Base-by-base conservation (phyloP, 2,797 vertebrate species). In the Phyllotis vaccarum region DNA sequence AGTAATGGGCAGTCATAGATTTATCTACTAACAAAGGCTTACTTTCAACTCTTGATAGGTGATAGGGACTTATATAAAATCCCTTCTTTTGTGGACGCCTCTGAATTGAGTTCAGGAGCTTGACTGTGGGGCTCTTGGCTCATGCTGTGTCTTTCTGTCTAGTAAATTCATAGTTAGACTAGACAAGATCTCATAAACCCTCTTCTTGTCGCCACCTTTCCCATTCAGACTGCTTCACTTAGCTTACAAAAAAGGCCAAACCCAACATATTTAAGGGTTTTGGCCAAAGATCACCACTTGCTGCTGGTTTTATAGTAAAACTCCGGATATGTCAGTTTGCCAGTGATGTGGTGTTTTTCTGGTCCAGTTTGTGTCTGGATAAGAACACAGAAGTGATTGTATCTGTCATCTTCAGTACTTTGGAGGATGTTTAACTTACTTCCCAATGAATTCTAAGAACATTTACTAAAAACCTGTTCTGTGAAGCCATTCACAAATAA, bases 391-490 rank as follows among this genome's bases (percentile, higher is more conserved):
- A 90, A 94, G 46, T 46, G 62, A 66, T 62, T 17, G 0, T 74
- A 29, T 62, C 76, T 76, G 43, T 90, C 16, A 85, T 88, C 19
- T 64, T 74, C 74, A 58, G 19, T 62, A 89, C 89, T 31, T 81
- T 89, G 19, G 78, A 92, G 49, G 70, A 87, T 79, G 11, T 85
- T 94, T 89, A 54, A 95, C 82, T 92, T 27, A 90, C 46, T 34
- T 79, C 21, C n/a, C 43, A 89, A 68, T 95, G 81, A 96, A 1
- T 96, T 95, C 75, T 94, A 24, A 90, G 56, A 43, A 86, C 56
- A 40, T 68, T 93, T 49, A 82, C 89, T 37, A 86, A 91, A 58
- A 87, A 70, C 46, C 66, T 49, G 94, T 93, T 86, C 78, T 90
- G 70, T 81, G 52, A 86, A 81, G 21, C 37, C 85, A 21, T 46